Evolutionary conservation across 2,113 vertebrate species (phyloP), one percentile per base, ranked within the genome.

Genomic region (Cranoglanis bouderius): DNA sequence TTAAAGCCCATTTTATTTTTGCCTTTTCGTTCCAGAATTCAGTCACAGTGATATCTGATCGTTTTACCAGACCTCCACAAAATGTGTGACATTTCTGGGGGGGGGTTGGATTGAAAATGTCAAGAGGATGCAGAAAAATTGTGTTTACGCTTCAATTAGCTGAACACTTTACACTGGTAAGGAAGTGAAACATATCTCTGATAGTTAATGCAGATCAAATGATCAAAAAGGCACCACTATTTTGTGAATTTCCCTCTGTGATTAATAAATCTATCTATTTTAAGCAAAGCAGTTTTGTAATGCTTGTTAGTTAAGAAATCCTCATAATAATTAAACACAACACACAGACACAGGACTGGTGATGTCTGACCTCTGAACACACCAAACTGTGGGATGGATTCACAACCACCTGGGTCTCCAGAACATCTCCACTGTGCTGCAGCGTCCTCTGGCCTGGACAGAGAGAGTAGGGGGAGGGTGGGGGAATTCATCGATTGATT

Each of bases 351-450:
- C 3, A 57, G 14, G 12, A 61, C 1, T 26, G 38, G 10, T 65
- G 32, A 65, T 49, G 35, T 5, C 96, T 94, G 93, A 99, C 98
- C 97, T 99, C 97, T 0, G 97, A 96, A 0, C 96, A 98, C 59
- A 99, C 94, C 1, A 96, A 96, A 72, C 95, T 95, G 43, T 96
- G 96, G 0, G 96, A 96, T 0, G 98, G 98, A 93, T 98, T 98
- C 87, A 99, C 95, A 46, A 99, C 91, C 14, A 99, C 97, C 90
- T 97, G 94, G 0, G 96, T 96, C 91, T 99, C 97, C 93, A 99
- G 93, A 3, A 96, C 89, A 0, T 98, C 97, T 1, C 97, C 97
- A 0, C 92, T 92, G 94, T 99, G 97, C 91, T 97, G 97, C 77
- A 99, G 96, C 19, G 97, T 98, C 90, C 96, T 92, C 92, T 99